Base-by-base conservation (phyloP, 1,140 invertebrate genomes). In the Stegodyphus dumicola region DNA sequence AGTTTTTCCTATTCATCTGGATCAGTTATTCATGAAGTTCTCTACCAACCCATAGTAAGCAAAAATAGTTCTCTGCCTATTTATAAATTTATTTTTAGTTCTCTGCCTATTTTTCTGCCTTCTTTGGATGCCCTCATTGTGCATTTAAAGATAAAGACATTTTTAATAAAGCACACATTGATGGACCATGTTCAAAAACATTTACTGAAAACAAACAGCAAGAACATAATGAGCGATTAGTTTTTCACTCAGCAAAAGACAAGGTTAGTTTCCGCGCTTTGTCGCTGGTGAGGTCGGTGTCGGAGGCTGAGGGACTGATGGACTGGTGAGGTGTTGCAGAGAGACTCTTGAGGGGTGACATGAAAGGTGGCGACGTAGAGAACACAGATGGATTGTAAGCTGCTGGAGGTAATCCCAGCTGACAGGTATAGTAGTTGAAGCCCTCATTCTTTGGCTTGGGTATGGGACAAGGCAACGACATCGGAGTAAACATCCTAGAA, bases 361-460 rank as follows among this genome's bases (percentile, higher is more conserved):
- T 69, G 54, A 80, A 80, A 54, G 80, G 52, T 6, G 71, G 7
- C 4, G 71, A 74, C 6, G 80, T 66, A 6, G 56, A 18, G 64
- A 75, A 75, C n/a, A 83, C n/a, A 18, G 49, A 56, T 2, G 56
- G 51, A 13, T 67, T 70, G 7, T 66, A 66, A 53, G 71, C 60
- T 6, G 64, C 69, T 4, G 80, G 70, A 13, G 80, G n/a, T 48
- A 83, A 15, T 5, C 80, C 80, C 52, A 83, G 51, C 15, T 75
- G 70, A 60, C 80, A 75, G 33, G 80, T 83, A 60, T 75, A 75
- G 71, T 83, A 83, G 54, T 60, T 75, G 80, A 75, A 83, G 48
- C 70, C 52, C 11, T 83, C 80, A n/a, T 64, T 75, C 9, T 83
- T 81, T 7, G 80, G 71, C 33, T 83, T 83, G 9, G 80, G 75